Percentiles rank a stretch among this genome's conserved stretches.
These are phyloP conservation scores for Phalangium opilio DNA, from an alignment of 2,888 invertebrate genomes.

Conservation along the genomic window DNA sequence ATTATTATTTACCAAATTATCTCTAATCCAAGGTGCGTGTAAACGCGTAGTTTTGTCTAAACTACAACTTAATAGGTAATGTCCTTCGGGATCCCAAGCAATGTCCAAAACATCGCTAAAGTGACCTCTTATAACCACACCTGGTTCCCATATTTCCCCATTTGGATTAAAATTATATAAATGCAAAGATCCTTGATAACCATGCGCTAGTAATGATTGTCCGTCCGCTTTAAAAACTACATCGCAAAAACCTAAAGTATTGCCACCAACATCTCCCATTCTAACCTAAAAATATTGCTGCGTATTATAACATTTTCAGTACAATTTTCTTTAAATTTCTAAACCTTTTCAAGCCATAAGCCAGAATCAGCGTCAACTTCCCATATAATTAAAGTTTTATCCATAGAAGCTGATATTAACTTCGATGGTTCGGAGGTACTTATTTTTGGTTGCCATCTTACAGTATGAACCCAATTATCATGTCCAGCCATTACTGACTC, in stretches of 20 bases:
- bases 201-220: slow-evolving; percentile 57
- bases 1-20: no score
- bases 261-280: slow-evolving; percentile 85
- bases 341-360: slow-evolving; percentile 65
- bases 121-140: slow-evolving; percentile 49
- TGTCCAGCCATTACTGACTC: slow-evolving; percentile 82
- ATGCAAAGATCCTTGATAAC: slow-evolving; percentile 85
- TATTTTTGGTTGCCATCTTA: slow-evolving; percentile 51
- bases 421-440: slow-evolving; percentile 20
- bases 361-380: slow-evolving; percentile 45
- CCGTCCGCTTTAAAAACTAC: slow-evolving; percentile 59
- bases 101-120: slow-evolving; percentile 66
- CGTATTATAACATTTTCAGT: no score
- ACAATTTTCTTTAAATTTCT: no score
- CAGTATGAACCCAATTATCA: slow-evolving; percentile 87
- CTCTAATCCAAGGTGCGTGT: slow-evolving; percentile 59
- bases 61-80: slow-evolving; percentile 57
- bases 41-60: slow-evolving; percentile 79
- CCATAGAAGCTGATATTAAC: slow-evolving; percentile 73
- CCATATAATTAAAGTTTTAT: slow-evolving; percentile 87
- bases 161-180: slow-evolving; percentile 50
- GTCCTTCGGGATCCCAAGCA: slow-evolving; percentile 65
- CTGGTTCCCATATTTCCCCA: slow-evolving; percentile 28
- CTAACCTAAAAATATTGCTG: slow-evolving; percentile 31
- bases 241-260: slow-evolving; percentile 83